These are phyloP conservation scores for Syrphus vitripennis DNA, from an alignment of 2,888 invertebrate species.

Conservation along the genomic window DNA sequence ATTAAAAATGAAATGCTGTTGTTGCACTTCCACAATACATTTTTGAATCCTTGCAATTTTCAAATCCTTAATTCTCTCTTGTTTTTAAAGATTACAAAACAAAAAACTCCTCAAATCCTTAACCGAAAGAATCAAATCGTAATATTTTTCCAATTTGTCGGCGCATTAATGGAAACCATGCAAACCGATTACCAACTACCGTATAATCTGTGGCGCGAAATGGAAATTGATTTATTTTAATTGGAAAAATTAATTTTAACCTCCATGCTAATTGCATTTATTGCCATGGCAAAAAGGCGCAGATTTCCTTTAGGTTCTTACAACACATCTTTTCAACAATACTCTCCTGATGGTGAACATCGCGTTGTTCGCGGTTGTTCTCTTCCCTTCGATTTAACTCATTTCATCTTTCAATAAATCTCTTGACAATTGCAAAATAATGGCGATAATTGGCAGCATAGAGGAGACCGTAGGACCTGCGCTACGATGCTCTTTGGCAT, in stretches of 20 bases:
- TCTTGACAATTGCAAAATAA: slow-evolving; percentile 69
- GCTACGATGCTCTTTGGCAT: slow-evolving; percentile 18
- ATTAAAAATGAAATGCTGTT: slow-evolving; percentile 18
- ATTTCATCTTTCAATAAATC: slow-evolving; percentile 68
- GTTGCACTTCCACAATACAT: not conserved
- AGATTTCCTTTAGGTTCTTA: not conserved
- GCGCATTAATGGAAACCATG: slow-evolving; percentile 67
- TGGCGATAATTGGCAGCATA: slow-evolving; percentile 70
- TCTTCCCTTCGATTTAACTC: slow-evolving; percentile 24
- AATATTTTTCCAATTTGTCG: slow-evolving; percentile 68
- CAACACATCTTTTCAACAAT: not conserved
- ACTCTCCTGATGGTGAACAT: too few relatives aligned
- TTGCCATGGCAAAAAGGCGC: not conserved
- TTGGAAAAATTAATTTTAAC: slow-evolving; percentile 70
- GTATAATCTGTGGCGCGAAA: slow-evolving; percentile 40
- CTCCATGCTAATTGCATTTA: slow-evolving; percentile 68
- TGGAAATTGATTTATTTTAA: slow-evolving; percentile 71
- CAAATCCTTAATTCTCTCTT: not conserved
- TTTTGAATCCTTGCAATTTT: not conserved
- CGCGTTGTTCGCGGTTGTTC: not conserved
- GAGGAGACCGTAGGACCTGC: slow-evolving; percentile 6
- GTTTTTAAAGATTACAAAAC: not conserved
- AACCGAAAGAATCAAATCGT: slow-evolving; percentile 30
- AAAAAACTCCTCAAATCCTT: not conserved
- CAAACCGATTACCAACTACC: slow-evolving; percentile 67